Evolutionary conservation across 2,888 invertebrate genomes (phyloP), one percentile per base, ranked within the genome.

Genomic region (Antheraea assamensis): DNA sequence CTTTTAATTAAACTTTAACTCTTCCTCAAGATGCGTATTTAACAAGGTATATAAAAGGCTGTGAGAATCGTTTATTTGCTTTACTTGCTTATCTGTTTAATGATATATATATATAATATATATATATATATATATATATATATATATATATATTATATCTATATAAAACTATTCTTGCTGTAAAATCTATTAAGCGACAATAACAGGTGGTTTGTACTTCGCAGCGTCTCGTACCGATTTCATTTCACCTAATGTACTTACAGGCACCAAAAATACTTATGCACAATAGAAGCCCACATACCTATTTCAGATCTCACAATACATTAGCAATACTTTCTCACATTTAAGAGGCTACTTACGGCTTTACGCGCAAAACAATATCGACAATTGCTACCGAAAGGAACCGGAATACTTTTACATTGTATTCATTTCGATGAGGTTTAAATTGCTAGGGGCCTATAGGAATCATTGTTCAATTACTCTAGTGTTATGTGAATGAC

Each of bases 291-390:
- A 79, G 81, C 90, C 90, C 90, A 91, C 88, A 92, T 93, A 92
- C 93, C 88, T 93, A 92, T 89, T 90, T 85, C 79, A 80, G 80
- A 83, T 83, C 81, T 83, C 30, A 58, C 70, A 70, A 58, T 42
- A 70, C 79, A 87, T 84, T 83, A 75, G 89, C 86, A 86, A 90
- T 89, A 88, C 84, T 93, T 93, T 94, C 94, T 93, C 93, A 92
- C 90, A 89, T 85, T 81, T 79, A 77, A 89, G 89, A 86, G 87
- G 85, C 84, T 85, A 85, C 87, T 90, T 82, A 82, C 74, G 78
- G 85, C 87, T 87, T 93, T 91, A 88, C 93, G 78, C 85, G 74
- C 79, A 76, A 83, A 88, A 93, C 93, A 93, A 93, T 90, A 78
- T 77, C 77, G 78, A 89, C 89, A 89, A 90, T 87, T 82, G 86